These are phyloP conservation scores for Heliconius hewitsoni DNA, from an alignment of 1,140 invertebrate genomes.

Conservation along the genomic window DNA sequence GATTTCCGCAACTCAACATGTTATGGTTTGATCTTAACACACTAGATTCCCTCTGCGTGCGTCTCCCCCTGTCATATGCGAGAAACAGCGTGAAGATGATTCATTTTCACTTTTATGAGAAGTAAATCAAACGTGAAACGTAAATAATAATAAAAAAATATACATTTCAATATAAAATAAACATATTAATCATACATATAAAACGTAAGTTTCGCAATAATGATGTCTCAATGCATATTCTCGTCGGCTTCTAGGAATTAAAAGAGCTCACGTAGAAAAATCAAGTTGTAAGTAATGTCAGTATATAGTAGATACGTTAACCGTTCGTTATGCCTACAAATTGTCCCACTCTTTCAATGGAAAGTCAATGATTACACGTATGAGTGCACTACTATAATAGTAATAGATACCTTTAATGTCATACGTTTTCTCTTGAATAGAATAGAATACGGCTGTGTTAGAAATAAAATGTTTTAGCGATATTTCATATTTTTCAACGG, in stretches of 20 bases:
- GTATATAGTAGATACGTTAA: not conserved
- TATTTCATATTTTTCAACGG: not conserved
- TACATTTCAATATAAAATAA: not conserved
- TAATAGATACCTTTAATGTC: conserved; percentile 33
- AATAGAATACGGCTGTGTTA: not conserved
- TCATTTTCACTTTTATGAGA: too few species aligned
- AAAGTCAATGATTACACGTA: conserved; percentile 59
- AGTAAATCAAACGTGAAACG: too few species aligned
- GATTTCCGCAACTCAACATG: too few species aligned
- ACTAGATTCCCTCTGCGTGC: too few species aligned
- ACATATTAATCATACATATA: not conserved
- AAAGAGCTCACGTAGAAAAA: conserved; percentile 10
- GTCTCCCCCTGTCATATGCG: too few species aligned
- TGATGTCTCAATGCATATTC: not conserved
- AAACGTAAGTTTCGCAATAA: not conserved
- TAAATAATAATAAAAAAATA: not conserved
- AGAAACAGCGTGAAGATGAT: too few species aligned
- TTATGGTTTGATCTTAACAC: too few species aligned
- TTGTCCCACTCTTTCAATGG: conserved; percentile 42
- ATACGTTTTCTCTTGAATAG: conserved; percentile 7
- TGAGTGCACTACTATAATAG: conserved; percentile 48
- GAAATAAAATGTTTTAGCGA: not conserved
- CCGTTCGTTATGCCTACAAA: conserved; percentile 29
- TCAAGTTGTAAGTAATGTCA: conserved; percentile 1
- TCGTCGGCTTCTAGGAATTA: not conserved